A percentile compares a stretch with the other conserved stretches of the same genome.
Evolutionary conservation across 2,113 vertebrate species (phyloP).

Genomic region (Cyprinus carpio): DNA sequence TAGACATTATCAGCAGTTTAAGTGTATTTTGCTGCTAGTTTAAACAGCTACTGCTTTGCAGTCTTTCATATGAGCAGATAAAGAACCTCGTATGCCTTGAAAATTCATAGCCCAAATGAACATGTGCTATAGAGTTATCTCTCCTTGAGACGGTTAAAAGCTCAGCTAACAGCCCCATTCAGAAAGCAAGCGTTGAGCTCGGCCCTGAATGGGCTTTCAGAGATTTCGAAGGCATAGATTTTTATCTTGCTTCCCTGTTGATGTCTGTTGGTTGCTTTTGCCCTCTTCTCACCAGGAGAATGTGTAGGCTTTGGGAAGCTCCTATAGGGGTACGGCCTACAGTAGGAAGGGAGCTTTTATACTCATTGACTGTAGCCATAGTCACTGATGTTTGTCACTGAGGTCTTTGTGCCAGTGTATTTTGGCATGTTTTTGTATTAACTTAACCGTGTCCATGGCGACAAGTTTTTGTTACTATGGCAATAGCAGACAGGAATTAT

Average conservation of each 20-base stretch:
- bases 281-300: constrained; percentile 55
- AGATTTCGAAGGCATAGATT: constrained; percentile 44
- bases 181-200: constrained; percentile 14
- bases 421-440: constrained; percentile 63
- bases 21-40: neutral
- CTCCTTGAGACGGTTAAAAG: constrained; percentile 23
- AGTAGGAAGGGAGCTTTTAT: constrained; percentile 51
- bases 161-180: constrained; percentile 8
- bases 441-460: constrained; percentile 59
- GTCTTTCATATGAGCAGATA: neutral
- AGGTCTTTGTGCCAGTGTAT: constrained; percentile 57
- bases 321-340: constrained; percentile 48
- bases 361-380: constrained; percentile 58
- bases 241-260: constrained; percentile 58
- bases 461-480: constrained; percentile 61
- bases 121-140: neutral
- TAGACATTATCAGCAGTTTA: neutral
- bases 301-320: constrained; percentile 59
- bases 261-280: constrained; percentile 53
- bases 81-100: neutral
- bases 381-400: constrained; percentile 55
- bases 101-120: neutral
- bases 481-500: constrained; percentile 52
- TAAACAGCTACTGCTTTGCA: neutral
- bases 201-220: constrained; percentile 37